A percentile compares a stretch with the other conserved stretches of the same genome.
These are phyloP conservation scores for Elaphurus davidianus DNA, from an alignment of 2,113 vertebrate genomes.

Conservation along the genomic window DNA sequence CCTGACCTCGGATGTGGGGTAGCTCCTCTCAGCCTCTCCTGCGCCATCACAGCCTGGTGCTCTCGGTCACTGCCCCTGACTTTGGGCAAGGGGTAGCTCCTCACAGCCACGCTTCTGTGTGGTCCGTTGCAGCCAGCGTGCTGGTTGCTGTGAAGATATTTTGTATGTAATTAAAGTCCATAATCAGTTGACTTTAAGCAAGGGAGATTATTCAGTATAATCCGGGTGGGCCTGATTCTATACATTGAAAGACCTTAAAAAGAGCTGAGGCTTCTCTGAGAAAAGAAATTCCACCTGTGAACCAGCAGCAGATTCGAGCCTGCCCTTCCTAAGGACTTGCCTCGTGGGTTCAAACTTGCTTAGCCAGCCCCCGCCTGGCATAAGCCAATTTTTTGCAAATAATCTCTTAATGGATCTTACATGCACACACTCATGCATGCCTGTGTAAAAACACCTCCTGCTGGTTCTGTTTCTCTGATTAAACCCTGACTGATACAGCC, in stretches of 20 bases:
- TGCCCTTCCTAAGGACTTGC: background rate
- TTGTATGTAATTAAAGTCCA: background rate
- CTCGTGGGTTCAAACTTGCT: background rate
- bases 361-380: background rate
- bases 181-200: background rate
- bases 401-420: background rate
- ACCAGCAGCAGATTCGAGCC: background rate
- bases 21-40: too few species aligned
- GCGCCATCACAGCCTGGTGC: too few species aligned
- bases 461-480: background rate
- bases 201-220: background rate
- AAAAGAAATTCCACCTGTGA: background rate
- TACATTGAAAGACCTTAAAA: background rate
- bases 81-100: too few species aligned
- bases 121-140: too few species aligned
- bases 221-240: background rate
- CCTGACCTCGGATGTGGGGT: too few species aligned
- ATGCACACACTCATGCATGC: too few species aligned
- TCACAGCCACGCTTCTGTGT: too few species aligned
- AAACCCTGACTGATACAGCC: background rate
- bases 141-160: background rate
- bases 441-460: background rate
- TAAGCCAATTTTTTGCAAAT: background rate
- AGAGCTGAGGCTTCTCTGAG: background rate
- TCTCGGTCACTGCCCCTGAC: too few species aligned